Conservation (phyloP, 2,797 vertebrate species). For the Ibycter americanus region DNA sequence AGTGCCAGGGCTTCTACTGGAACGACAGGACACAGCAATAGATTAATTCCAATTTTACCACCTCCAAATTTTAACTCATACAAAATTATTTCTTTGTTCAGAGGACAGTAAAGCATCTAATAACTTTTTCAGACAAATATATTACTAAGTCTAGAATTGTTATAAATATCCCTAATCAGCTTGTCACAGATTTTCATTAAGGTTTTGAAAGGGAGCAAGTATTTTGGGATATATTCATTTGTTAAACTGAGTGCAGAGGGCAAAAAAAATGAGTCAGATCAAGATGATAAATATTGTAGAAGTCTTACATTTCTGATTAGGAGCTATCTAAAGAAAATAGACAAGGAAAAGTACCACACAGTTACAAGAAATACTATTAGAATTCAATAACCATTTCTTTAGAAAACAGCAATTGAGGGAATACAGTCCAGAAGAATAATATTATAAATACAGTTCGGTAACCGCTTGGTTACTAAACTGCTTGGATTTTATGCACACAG, state of each 20-base stretch:
- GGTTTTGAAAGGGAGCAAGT: neutral
- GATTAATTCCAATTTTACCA: neutral
- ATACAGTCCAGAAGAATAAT: neutral
- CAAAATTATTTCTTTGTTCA: neutral
- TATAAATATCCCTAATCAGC: slow-evolving; percentile 44
- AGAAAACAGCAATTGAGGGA: neutral
- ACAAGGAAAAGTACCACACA: neutral
- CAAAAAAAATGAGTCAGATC: neutral
- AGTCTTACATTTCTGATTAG: neutral
- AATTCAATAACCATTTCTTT: neutral
- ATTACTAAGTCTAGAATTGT: neutral
- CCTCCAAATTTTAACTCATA: neutral
- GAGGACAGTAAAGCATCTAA: neutral
- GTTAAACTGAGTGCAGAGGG: neutral
- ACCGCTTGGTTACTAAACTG: neutral
- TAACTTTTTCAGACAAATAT: neutral
- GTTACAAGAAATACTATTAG: neutral
- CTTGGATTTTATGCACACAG: neutral
- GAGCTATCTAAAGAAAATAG: neutral
- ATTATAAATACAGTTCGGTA: neutral
- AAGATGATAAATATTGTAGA: neutral
- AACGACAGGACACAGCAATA: neutral
- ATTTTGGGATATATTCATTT: neutral
- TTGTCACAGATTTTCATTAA: slow-evolving; percentile 7
- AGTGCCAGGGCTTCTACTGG: neutral